A percentile compares a stretch with the other conserved stretches of the same genome.
phyloP scores from a whole-genome alignment of 2,113 vertebrate species.

The Xenopus borealis region DNA sequence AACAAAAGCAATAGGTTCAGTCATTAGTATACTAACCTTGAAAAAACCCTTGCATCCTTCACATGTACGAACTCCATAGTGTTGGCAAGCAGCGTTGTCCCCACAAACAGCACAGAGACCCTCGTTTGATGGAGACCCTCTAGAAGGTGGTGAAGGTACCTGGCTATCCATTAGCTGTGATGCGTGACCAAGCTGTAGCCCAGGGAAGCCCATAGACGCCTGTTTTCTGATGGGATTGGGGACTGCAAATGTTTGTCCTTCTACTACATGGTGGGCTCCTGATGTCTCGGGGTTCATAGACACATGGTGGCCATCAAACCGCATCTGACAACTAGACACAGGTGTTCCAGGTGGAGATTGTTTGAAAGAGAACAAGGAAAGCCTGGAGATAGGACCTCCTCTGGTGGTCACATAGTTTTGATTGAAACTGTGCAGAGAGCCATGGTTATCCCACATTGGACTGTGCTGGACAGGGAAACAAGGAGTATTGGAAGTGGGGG shows the following conservation, averaged over 20 bases:
- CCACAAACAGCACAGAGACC: conserved; percentile 96
- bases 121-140: conserved; percentile 95
- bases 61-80: conserved; percentile 91
- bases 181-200: conserved; percentile 89
- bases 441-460: conserved; percentile 94
- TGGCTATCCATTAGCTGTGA: conserved; percentile 94
- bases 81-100: conserved; percentile 94
- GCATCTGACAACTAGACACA: conserved; percentile 97
- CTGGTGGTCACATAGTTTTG: conserved; percentile 95
- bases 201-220: conserved; percentile 86
- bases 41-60: conserved; percentile 95
- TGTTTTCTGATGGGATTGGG: conserved; percentile 90
- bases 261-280: conserved; percentile 81
- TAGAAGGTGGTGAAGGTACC: conserved; percentile 89
- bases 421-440: conserved; percentile 94
- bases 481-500: conserved; percentile 83
- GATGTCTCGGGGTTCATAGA: conserved; percentile 86
- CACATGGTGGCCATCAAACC: conserved; percentile 93
- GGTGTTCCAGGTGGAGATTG: conserved; percentile 95
- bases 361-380: conserved; percentile 97
- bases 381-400: conserved; percentile 92
- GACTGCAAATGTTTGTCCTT: conserved; percentile 88
- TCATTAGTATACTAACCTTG: conserved; percentile 71
- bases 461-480: conserved; percentile 93
- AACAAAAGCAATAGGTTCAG: too few species aligned